These are phyloP conservation scores for Xiphydria camelus DNA, from an alignment of 2,888 invertebrate species.

Conservation along the genomic window DNA sequence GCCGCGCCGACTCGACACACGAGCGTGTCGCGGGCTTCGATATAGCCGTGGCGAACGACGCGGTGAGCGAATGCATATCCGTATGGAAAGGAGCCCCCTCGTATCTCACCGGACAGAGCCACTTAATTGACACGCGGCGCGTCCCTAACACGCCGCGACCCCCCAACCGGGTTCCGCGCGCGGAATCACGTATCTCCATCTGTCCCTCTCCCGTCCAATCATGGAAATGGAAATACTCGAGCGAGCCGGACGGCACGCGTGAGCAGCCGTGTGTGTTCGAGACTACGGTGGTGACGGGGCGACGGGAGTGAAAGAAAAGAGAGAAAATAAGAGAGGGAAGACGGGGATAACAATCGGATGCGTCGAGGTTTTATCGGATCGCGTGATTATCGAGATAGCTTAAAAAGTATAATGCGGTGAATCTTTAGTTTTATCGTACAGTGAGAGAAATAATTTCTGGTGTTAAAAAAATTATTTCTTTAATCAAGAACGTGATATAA, in stretches of 20 bases:
- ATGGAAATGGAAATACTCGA: slow-evolving; percentile 27
- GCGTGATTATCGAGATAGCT: too few species aligned
- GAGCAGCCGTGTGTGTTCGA: too few species aligned
- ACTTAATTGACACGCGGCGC: slow-evolving; percentile 58
- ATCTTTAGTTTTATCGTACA: too few species aligned
- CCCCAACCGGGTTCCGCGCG: slow-evolving; percentile 43
- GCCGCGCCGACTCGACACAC: slow-evolving; percentile 13
- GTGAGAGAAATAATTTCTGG: too few species aligned
- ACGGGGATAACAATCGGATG: too few species aligned
- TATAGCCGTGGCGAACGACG: slow-evolving; percentile 11
- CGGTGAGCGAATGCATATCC: slow-evolving; percentile 37
- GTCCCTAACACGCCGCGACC: slow-evolving; percentile 56
- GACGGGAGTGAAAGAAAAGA: slow-evolving; percentile 9
- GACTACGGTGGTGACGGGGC: slow-evolving; percentile 21
- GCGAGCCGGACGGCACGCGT: too few species aligned
- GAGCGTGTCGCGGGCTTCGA: slow-evolving; percentile 8
- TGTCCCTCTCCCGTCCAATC: slow-evolving; percentile 36
- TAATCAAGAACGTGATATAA: too few species aligned
- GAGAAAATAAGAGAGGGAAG: slow-evolving; percentile 7
- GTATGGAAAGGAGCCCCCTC: slow-evolving; percentile 52
- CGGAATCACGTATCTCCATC: slow-evolving; percentile 53
- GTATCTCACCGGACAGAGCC: slow-evolving; percentile 55
- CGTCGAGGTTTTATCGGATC: too few species aligned
- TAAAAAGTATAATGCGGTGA: too few species aligned
- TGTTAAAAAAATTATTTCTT: too few species aligned